Percentiles rank a stretch among this genome's conserved stretches.
Evolutionary conservation across 2,888 invertebrate species (phyloP).

Genomic region (Hesperia comma): DNA sequence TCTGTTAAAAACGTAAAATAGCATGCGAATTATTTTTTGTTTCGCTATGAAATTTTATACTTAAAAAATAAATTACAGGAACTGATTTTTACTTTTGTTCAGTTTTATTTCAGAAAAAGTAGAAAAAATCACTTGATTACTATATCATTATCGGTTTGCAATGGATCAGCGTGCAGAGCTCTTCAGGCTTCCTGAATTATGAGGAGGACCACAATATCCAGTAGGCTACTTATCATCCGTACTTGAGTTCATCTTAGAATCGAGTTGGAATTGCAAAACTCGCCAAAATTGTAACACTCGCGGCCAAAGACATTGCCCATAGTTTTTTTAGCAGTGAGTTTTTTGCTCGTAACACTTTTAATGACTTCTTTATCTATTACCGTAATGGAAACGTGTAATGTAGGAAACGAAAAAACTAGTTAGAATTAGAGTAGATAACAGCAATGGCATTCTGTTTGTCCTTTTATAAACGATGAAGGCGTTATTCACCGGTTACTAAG

Average conservation of each 20-base stretch:
- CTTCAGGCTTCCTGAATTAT: too few relatives aligned
- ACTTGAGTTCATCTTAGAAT: too few relatives aligned
- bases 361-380: slow-evolving; percentile 20
- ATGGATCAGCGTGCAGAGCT: too few relatives aligned
- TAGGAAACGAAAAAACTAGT: slow-evolving; percentile 27
- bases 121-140: too few relatives aligned
- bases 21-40: background rate
- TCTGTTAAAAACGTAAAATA: background rate
- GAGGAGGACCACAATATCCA: too few relatives aligned
- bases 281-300: background rate
- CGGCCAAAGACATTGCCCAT: background rate
- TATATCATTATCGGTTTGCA: too few relatives aligned
- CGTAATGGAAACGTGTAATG: slow-evolving; percentile 24
- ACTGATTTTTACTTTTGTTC: too few relatives aligned
- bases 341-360: slow-evolving; percentile 6
- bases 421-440: slow-evolving; percentile 26
- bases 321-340: background rate
- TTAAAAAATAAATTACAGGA: too few relatives aligned
- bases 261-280: background rate
- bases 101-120: too few relatives aligned
- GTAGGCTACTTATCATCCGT: too few relatives aligned
- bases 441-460: background rate
- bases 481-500: background rate
- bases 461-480: background rate
- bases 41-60: too few relatives aligned